Base-by-base conservation (phyloP, 2,888 invertebrate genomes). In the Standfussiana lucernea region DNA sequence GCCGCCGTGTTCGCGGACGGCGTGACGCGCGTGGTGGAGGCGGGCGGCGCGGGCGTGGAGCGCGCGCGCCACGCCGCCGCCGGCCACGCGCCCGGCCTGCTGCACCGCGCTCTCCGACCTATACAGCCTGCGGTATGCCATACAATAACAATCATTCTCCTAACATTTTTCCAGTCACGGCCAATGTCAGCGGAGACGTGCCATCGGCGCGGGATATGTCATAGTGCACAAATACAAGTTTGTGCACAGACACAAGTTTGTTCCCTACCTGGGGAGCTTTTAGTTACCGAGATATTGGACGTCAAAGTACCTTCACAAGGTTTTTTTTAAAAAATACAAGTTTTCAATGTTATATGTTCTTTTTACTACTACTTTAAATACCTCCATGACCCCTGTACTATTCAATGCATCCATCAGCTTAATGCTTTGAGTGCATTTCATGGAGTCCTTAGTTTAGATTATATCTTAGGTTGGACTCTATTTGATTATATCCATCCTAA, bases 1-100 rank as follows among this genome's bases (percentile, higher is more conserved):
- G 91, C 89, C 59, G 93, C 94, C 0, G 94, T 94, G 89, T 94
- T 91, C 91, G 95, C 95, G 75, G 96, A 95, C 91, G 94, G 94
- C 4, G 76, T 95, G 45, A 95, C 95, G 15, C 93, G 95, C 64
- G 92, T 91, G 83, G 92, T 96, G 90, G 95, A 95, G 90, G 92
- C 93, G 67, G 95, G 90, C 53, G 96, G 93, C 61, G 93, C 90
- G 1, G 89, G 87, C 32, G 82, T 94, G 56, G 93, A 94, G 91
- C 93, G 94, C 45, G 93, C 91, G 59, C 87, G 94, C 0, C 32
- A 2, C 32, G 66, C 88, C 2, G 65, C 78, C 62, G 82, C 75
- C n/a, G 8, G 21, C 13, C 64, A 13, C 79, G 68, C 65, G 42
- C 79, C 84, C 85, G 83, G 88, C 76, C 47, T 86, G 83, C 37